phyloP scores from a whole-genome alignment of 2,797 vertebrate species.

The Muraenolepis orangiensis region DNA sequence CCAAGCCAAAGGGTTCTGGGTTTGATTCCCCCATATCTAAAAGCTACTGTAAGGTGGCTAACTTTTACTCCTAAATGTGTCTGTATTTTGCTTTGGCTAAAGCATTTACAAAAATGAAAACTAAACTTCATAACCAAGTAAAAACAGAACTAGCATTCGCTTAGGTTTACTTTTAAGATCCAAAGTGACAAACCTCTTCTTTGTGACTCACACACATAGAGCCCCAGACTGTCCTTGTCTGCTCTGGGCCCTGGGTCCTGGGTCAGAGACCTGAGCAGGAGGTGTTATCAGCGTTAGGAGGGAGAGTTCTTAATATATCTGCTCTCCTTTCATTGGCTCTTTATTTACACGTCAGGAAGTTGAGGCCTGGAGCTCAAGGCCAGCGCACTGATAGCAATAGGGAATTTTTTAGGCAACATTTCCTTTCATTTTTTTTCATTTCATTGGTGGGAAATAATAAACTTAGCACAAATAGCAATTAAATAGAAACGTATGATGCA shows the following conservation, averaged over 20 bases:
- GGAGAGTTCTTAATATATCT: constrained; percentile 58
- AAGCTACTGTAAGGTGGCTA: not conserved
- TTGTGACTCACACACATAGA: not conserved
- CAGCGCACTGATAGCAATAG: constrained; percentile 47
- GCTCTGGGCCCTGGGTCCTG: constrained; percentile 33
- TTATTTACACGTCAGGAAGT: constrained; percentile 63
- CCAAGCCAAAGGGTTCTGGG: not conserved
- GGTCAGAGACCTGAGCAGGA: constrained; percentile 48
- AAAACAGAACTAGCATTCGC: not conserved
- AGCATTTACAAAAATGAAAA: not conserved
- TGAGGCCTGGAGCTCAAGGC: constrained; percentile 61
- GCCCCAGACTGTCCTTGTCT: constrained; percentile 15
- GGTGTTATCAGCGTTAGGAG: constrained; percentile 51
- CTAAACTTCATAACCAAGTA: not conserved
- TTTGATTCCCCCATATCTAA: not conserved
- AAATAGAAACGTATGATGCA: not conserved
- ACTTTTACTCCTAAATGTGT: not conserved
- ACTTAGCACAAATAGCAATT: not conserved
- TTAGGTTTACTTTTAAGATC: not conserved
- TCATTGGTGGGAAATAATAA: not conserved
- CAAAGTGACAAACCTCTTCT: no score
- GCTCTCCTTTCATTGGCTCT: constrained; percentile 62
- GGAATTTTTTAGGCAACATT: not conserved
- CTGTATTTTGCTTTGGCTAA: not conserved
- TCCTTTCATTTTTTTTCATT: no score